phyloP scores from a whole-genome alignment of 1,140 invertebrate species.

The Archivesica marissinica region DNA sequence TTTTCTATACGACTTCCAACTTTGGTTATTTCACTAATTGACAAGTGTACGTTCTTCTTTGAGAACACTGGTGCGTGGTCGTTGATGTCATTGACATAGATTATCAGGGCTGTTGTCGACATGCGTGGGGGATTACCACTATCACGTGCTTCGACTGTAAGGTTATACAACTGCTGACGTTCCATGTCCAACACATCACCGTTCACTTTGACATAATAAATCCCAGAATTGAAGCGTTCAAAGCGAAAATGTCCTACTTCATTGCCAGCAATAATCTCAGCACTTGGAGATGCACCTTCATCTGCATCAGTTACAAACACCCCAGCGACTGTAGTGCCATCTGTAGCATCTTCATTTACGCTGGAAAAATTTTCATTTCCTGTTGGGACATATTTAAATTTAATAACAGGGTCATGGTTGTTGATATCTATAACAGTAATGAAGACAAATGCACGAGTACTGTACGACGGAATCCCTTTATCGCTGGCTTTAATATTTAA shows the following conservation, averaged over 20 bases:
- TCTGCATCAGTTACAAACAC: slow-evolving; percentile 96
- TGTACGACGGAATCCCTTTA: slow-evolving; percentile 94
- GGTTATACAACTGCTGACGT: slow-evolving; percentile 91
- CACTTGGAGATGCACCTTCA: slow-evolving; percentile 93
- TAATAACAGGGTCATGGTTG: slow-evolving; percentile 96
- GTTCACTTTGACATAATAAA: slow-evolving; percentile 70
- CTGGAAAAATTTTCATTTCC: slow-evolving; percentile 92
- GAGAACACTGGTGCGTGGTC: slow-evolving; percentile 95
- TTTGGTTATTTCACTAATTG: slow-evolving; percentile 93
- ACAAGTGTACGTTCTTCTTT: slow-evolving; percentile 96
- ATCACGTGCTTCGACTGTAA: slow-evolving; percentile 95
- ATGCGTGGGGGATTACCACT: slow-evolving; percentile 90
- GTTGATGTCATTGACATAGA: slow-evolving; percentile 96
- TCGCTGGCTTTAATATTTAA: slow-evolving; percentile 97
- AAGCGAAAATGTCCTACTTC: slow-evolving; percentile 94
- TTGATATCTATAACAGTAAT: slow-evolving; percentile 95
- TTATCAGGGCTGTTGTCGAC: slow-evolving; percentile 93
- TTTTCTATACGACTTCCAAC: slow-evolving; percentile 92
- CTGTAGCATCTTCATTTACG: slow-evolving; percentile 95
- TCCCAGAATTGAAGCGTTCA: slow-evolving; percentile 87
- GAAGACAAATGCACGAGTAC: slow-evolving; percentile 96
- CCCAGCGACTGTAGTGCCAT: slow-evolving; percentile 95
- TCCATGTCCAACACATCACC: slow-evolving; percentile 93
- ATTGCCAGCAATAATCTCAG: slow-evolving; percentile 92
- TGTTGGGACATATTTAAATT: slow-evolving; percentile 91